phyloP scores from a whole-genome alignment of 2,113 vertebrate species.

The Eupsittula cactorum region DNA sequence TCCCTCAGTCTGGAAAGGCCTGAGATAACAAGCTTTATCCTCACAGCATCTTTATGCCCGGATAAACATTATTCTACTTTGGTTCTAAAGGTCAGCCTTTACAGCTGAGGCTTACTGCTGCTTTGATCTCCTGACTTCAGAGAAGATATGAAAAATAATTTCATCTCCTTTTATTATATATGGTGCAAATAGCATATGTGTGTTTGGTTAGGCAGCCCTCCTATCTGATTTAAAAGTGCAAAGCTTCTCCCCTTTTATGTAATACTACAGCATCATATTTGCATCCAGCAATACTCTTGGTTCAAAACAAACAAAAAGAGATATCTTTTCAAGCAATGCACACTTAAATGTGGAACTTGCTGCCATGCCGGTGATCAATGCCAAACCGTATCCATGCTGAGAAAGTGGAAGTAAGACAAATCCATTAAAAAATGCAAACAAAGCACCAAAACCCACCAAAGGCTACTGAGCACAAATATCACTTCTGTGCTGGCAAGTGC shows the following conservation, averaged over 20 bases:
- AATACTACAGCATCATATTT: not conserved
- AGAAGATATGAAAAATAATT: not conserved
- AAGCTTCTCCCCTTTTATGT: not conserved
- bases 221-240: not conserved
- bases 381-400: not conserved
- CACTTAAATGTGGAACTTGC: not conserved
- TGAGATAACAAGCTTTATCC: not conserved
- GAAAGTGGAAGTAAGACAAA: not conserved
- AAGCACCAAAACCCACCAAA: not conserved
- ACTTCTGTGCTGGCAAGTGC: not conserved
- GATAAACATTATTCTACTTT: not conserved
- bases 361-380: not conserved
- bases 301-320: not conserved
- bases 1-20: not conserved
- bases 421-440: not conserved
- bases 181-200: fast-evolving
- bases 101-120: not conserved
- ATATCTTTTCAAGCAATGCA: not conserved
- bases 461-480: not conserved
- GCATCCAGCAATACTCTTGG: not conserved
- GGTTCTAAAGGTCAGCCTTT: not conserved
- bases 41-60: not conserved
- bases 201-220: not conserved
- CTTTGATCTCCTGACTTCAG: not conserved
- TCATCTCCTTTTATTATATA: not conserved